These are phyloP conservation scores for Agapostemon virescens DNA, from an alignment of 2,888 invertebrate species.

Conservation along the genomic window DNA sequence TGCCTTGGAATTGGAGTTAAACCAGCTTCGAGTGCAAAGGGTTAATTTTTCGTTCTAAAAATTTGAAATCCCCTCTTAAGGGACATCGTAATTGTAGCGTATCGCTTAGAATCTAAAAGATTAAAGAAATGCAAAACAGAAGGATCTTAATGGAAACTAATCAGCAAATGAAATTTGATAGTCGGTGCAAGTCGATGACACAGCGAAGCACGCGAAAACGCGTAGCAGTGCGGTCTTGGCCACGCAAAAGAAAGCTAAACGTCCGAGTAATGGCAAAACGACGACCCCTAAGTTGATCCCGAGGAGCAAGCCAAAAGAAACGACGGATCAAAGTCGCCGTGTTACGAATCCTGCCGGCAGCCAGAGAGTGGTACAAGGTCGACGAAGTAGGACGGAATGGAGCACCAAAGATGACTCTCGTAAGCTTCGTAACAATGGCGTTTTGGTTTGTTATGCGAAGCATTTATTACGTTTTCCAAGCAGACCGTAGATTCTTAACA, in stretches of 20 bases:
- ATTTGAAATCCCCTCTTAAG: no score
- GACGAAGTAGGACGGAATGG: background rate
- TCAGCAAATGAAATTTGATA: conserved; percentile 37
- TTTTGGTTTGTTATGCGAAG: background rate
- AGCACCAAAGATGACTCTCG: background rate
- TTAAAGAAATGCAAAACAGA: background rate
- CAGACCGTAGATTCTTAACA: no score
- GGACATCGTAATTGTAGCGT: no score
- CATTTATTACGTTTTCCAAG: background rate
- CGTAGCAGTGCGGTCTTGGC: background rate
- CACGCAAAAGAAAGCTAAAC: background rate
- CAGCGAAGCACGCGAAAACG: background rate
- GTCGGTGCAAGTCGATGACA: background rate
- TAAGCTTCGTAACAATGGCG: background rate
- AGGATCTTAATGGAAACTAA: conserved; percentile 18
- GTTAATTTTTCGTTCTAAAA: no score
- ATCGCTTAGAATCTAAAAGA: no score
- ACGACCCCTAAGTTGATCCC: background rate
- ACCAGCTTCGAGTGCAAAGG: no score
- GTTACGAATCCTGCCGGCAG: fast-evolving
- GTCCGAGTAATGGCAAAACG: background rate
- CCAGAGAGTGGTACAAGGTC: background rate
- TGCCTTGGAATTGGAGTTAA: no score
- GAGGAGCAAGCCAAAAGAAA: background rate
- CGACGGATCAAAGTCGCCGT: background rate